Evolutionary conservation across 2,797 vertebrate species (phyloP).

Genomic region (Leptoclinus maculatus): DNA sequence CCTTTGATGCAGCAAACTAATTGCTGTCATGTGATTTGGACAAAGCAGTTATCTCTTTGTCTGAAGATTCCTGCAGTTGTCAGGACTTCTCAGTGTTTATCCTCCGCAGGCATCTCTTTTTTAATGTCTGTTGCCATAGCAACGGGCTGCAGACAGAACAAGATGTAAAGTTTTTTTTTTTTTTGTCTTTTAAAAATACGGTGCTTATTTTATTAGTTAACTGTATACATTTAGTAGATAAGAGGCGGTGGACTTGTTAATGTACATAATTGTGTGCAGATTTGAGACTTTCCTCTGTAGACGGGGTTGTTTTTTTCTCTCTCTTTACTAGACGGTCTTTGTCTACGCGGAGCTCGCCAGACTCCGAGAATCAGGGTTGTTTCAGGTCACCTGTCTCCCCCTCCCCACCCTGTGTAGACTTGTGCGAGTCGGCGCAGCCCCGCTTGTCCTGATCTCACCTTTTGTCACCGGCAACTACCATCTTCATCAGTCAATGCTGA

Average conservation of each 20-base stretch:
- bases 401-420: conserved; percentile 24
- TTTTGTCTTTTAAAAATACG: conserved; percentile 58
- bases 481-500: conserved; percentile 56
- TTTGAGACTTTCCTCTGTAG: conserved; percentile 14
- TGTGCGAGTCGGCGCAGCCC: conserved; percentile 15
- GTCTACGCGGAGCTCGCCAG: conserved; percentile 48
- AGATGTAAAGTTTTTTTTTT: conserved; percentile 72
- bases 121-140: conserved; percentile 85
- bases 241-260: conserved; percentile 21
- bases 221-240: conserved; percentile 39
- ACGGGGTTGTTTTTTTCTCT: conserved; percentile 9
- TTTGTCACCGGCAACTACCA: conserved; percentile 35
- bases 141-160: conserved; percentile 73
- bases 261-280: conserved; percentile 23
- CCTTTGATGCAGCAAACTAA: conserved; percentile 54
- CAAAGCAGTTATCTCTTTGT: conserved; percentile 74
- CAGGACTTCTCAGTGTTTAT: conserved; percentile 71
- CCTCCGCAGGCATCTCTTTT: conserved; percentile 74
- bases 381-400: conserved; percentile 76
- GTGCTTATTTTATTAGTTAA: conserved; percentile 73
- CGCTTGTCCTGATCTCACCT: conserved; percentile 58
- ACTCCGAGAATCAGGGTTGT: conserved; percentile 70
- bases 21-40: conserved; percentile 56
- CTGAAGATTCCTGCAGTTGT: conserved; percentile 74
- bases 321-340: conserved; percentile 51